phyloP scores from a whole-genome alignment of 2,113 vertebrate genomes.

The Xiphias gladius region DNA sequence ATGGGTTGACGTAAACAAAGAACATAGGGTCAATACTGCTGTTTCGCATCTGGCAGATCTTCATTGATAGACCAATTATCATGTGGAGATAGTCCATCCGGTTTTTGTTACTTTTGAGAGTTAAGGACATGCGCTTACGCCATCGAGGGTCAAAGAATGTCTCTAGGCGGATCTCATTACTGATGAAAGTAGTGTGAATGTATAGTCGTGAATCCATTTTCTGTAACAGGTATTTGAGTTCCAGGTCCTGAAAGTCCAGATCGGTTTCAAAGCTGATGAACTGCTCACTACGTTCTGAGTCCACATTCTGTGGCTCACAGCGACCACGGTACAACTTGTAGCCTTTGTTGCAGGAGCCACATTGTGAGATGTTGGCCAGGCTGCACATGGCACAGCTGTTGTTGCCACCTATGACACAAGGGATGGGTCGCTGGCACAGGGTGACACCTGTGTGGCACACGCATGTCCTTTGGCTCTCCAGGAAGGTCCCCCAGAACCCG shows the following conservation, averaged over 20 bases:
- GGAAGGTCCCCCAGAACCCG: constrained; percentile 97
- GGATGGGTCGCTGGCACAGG: constrained; percentile 96
- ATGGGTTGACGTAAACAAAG: constrained; percentile 98
- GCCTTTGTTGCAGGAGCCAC: constrained; percentile 99
- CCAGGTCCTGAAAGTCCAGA: constrained; percentile 98
- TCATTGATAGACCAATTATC: constrained; percentile 98
- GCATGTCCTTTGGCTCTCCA: constrained; percentile 96
- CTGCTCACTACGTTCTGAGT: constrained; percentile 98
- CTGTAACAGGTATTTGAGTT: constrained; percentile 98
- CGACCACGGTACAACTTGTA: constrained; percentile 97
- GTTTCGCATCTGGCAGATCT: constrained; percentile 99
- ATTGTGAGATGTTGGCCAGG: constrained; percentile 98
- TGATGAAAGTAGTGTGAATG: constrained; percentile 99
- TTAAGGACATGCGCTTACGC: constrained; percentile 99
- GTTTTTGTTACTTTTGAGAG: constrained; percentile 99
- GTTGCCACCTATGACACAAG: constrained; percentile 97
- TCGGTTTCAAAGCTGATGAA: constrained; percentile 99
- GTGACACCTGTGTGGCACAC: constrained; percentile 96
- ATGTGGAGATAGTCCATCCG: constrained; percentile 99
- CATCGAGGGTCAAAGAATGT: constrained; percentile 98
- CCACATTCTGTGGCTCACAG: constrained; percentile 98
- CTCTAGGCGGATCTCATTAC: constrained; percentile 98
- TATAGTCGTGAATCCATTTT: constrained; percentile 99
- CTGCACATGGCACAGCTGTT: constrained; percentile 99
- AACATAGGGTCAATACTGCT: constrained; percentile 99